Percentiles rank a stretch among this genome's conserved stretches.
These are phyloP conservation scores for Condylura cristata DNA, from an alignment of 2,113 vertebrate species.

Conservation along the genomic window DNA sequence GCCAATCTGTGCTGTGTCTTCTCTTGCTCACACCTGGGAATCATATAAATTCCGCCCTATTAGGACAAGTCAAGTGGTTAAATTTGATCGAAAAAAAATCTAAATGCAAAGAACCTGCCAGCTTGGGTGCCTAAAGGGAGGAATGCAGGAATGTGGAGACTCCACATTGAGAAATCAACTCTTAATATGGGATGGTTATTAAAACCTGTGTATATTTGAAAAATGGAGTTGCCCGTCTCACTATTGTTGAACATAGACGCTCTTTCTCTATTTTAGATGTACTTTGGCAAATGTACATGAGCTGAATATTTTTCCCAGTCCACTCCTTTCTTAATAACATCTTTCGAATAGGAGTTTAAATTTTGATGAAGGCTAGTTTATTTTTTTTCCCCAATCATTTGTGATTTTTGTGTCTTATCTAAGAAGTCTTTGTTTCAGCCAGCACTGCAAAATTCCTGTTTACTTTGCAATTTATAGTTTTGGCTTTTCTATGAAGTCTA, in stretches of 20 bases:
- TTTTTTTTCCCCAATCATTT: not conserved
- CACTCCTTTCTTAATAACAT: not conserved
- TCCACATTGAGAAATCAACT: not conserved
- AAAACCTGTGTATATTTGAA: not conserved
- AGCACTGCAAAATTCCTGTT: not conserved
- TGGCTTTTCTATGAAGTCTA: not conserved
- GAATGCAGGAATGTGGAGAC: not conserved
- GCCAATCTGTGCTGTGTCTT: not conserved
- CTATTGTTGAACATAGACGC: not conserved
- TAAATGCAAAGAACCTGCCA: not conserved
- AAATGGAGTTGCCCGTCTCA: not conserved
- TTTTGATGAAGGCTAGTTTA: not conserved
- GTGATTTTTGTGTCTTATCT: not conserved
- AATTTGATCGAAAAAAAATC: not conserved
- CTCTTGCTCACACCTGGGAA: not conserved
- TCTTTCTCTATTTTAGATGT: not conserved
- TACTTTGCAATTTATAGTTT: slow-evolving; percentile 4
- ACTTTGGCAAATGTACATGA: not conserved
- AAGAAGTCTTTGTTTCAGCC: not conserved
- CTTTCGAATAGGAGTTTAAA: not conserved
- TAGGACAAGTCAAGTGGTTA: not conserved
- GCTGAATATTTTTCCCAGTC: not conserved
- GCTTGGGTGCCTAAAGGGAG: not conserved
- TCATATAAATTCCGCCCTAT: not conserved
- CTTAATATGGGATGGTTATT: not conserved